These are phyloP conservation scores for Guaruba guarouba DNA, from an alignment of 2,113 vertebrate species.

Conservation along the genomic window DNA sequence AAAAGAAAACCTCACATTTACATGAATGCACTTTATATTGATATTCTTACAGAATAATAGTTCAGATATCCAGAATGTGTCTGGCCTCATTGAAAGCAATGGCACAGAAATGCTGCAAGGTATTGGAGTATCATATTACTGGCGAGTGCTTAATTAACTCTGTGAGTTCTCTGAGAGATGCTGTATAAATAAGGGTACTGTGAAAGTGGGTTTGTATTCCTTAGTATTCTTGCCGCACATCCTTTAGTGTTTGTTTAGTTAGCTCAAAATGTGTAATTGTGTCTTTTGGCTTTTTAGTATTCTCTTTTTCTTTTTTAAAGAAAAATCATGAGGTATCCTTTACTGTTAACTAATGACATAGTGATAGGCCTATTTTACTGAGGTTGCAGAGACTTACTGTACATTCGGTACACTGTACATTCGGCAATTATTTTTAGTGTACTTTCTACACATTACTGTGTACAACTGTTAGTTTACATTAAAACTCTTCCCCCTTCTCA, in stretches of 20 bases:
- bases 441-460: conserved; percentile 78
- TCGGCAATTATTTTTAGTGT: conserved; percentile 80
- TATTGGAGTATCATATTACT: conserved; percentile 66
- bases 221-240: conserved; percentile 1
- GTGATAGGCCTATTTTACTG: conserved; percentile 70
- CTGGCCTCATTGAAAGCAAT: conserved; percentile 75
- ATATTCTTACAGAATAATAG: conserved; percentile 75
- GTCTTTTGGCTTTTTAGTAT: conserved; percentile 64
- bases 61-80: conserved; percentile 70
- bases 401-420: conserved; percentile 87
- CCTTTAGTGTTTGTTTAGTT: conserved; percentile 36
- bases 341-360: conserved; percentile 73
- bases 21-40: conserved; percentile 84
- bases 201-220: conserved; percentile 42
- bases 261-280: conserved; percentile 38
- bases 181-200: conserved; percentile 60
- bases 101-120: conserved; percentile 77
- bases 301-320: conserved; percentile 60
- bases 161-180: conserved; percentile 66
- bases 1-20: conserved; percentile 89
- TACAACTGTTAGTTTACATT: conserved; percentile 83
- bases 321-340: conserved; percentile 79
- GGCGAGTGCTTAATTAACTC: conserved; percentile 72
- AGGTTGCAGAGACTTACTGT: conserved; percentile 83
- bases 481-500: conserved; percentile 74